These are phyloP conservation scores for Drosophila ercepeae DNA, from an alignment of 1,140 invertebrate species.

Conservation along the genomic window DNA sequence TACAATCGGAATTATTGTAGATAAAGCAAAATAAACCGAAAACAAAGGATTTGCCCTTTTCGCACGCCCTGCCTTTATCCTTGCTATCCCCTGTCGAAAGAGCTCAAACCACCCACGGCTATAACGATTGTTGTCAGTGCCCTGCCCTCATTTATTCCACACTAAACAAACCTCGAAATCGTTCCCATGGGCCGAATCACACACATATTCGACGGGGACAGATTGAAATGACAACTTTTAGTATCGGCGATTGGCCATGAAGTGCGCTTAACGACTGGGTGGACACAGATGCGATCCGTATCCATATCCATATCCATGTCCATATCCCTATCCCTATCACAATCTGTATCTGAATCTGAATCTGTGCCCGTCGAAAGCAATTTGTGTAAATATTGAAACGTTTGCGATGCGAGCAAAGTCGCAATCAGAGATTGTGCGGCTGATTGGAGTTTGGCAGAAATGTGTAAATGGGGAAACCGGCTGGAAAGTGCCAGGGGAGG, in stretches of 20 bases:
- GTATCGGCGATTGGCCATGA: conserved; percentile 56
- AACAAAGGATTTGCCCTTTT: background rate
- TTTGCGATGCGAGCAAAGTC: conserved; percentile 37
- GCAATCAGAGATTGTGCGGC: conserved; percentile 76
- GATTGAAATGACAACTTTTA: conserved; percentile 63
- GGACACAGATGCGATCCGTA: conserved; percentile 57
- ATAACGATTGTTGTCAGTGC: background rate
- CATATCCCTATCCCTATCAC: background rate
- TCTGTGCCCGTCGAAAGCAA: conserved; percentile 38
- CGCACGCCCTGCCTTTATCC: background rate
- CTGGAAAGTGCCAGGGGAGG: background rate
- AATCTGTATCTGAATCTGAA: background rate
- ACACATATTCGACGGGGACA: conserved; percentile 39
- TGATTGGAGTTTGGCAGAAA: conserved; percentile 57
- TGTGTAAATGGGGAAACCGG: conserved; percentile 18
- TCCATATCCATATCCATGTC: conserved; percentile 14
- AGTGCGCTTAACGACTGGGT: conserved; percentile 58
- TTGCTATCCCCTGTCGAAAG: background rate
- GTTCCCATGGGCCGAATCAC: conserved; percentile 51
- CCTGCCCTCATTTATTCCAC: conserved; percentile 17
- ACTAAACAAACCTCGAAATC: conserved; percentile 58
- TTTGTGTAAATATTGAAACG: conserved; percentile 81
- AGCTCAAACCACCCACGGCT: conserved; percentile 14
- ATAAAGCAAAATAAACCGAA: background rate
- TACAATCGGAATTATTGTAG: background rate